Evolutionary conservation across 2,888 invertebrate genomes (phyloP), one percentile per base, ranked within the genome.

Genomic region (Dicranocentrus wangi): DNA sequence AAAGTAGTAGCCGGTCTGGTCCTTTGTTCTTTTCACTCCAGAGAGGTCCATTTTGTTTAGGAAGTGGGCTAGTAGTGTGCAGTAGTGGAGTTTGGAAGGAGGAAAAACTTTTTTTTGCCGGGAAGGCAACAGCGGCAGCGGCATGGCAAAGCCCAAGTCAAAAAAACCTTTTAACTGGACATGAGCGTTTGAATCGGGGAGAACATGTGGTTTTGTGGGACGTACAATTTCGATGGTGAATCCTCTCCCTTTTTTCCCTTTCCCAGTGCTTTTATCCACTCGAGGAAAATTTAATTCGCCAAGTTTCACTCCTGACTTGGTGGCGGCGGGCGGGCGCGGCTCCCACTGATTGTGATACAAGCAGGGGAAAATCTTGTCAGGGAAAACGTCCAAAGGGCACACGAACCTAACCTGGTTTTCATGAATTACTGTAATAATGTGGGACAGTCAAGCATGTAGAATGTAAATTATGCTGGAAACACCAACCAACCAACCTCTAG

Each of bases 141-240:
- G 53, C 58, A 58, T 60, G 71, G 47, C 43, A 72, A 72, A 72
- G 47, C 8, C 39, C 43, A 58, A 66, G 60, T 21, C 47, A 43
- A 17, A n/a, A n/a, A n/a, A 55, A 58, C 58, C 58, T 76, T 76
- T 76, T 76, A 76, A 73, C 25, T 65, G 73, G 39, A 73, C 73
- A 73, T 65, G 65, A 65, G 27, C 8, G 72, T 42, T 61, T 72
- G 70, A 70, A 32, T 28, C 0, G 65, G 73, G 61, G 61, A 47
- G 61, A 72, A 73, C 63, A 63, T 32, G 73, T 43, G 71, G 71
- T 51, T 60, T 72, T 72, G n/a, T 61, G 55, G 2, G n/a, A 42
- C n/a, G n/a, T n/a, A n/a, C n/a, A n/a, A n/a, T n/a, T 47, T 27
- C 28, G 28, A 28, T 72, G 51, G 3, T 7, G 10, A 10, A 32